Percentiles rank a stretch among this genome's conserved stretches.
These are phyloP conservation scores for Orthosia gothica DNA, from an alignment of 2,888 invertebrate species.

Conservation along the genomic window DNA sequence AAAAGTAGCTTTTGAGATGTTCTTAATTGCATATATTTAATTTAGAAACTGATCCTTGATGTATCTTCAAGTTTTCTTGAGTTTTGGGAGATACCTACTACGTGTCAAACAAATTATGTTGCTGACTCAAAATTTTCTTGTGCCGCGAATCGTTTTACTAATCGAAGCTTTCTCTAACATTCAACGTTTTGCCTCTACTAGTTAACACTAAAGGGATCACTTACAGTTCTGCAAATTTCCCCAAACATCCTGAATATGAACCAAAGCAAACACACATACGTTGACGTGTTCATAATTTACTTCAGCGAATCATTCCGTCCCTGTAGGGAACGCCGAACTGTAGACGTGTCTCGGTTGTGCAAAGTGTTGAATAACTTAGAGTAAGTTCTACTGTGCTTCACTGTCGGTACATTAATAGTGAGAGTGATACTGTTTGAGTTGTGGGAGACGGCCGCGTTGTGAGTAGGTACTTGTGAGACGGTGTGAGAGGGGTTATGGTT, in stretches of 20 bases:
- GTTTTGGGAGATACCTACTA: no score
- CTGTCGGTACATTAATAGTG: conserved; percentile 62
- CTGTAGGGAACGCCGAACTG: conserved; percentile 57
- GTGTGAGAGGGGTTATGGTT: conserved; percentile 1
- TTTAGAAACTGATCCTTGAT: no score
- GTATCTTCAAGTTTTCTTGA: no score
- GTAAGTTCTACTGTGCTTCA: conserved; percentile 59
- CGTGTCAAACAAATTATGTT: no score
- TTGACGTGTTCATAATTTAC: conserved; percentile 56
- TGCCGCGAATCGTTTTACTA: neutral
- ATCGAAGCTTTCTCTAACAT: neutral
- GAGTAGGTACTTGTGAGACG: neutral
- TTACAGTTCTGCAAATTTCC: neutral
- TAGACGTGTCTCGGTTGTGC: conserved; percentile 59
- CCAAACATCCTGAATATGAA: conserved; percentile 6
- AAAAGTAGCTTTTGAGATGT: no score
- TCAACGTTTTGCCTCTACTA: neutral
- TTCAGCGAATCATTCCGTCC: conserved; percentile 42
- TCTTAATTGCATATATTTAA: no score
- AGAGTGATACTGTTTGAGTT: conserved; percentile 58
- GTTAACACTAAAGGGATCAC: neutral
- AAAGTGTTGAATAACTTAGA: conserved; percentile 65
- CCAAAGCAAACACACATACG: conserved; percentile 24
- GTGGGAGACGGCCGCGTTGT: conserved; percentile 2
- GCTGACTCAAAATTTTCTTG: no score